Percentiles rank a stretch among this genome's conserved stretches.
phyloP scores from a whole-genome alignment of 2,888 invertebrate species.

The Schizotus pectinicornis region DNA sequence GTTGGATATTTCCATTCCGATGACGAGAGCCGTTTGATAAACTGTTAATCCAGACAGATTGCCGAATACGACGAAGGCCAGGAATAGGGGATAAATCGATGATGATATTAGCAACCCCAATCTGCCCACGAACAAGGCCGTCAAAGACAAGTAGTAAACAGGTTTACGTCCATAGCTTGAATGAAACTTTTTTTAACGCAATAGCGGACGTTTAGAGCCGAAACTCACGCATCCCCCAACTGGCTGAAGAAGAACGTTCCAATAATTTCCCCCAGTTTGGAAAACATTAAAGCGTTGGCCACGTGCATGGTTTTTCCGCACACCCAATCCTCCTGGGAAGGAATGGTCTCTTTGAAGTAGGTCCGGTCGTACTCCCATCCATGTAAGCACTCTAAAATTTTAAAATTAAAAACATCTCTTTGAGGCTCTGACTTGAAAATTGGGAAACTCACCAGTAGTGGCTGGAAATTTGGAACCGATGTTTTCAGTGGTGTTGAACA shows the following conservation, averaged over 20 bases:
- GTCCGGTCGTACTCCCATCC: conserved; percentile 65
- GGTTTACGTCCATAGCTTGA: conserved; percentile 61
- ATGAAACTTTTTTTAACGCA: conserved; percentile 8
- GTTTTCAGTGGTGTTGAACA: conserved; percentile 54
- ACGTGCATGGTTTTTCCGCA: conserved; percentile 63
- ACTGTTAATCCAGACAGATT: conserved; percentile 59
- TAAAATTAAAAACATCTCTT: neutral
- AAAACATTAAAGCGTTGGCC: conserved; percentile 63
- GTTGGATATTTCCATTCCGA: conserved; percentile 63
- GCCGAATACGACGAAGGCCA: conserved; percentile 57
- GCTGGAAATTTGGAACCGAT: neutral
- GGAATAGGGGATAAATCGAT: conserved; percentile 56
- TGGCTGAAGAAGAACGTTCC: conserved; percentile 65
- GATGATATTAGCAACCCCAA: conserved; percentile 55
- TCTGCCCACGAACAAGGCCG: conserved; percentile 58
- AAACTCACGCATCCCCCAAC: conserved; percentile 64
- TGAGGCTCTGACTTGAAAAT: neutral
- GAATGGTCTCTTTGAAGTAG: conserved; percentile 62
- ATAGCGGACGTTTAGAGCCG: no score
- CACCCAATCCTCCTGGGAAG: conserved; percentile 64
- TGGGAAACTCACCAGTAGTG: neutral
- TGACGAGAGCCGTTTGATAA: conserved; percentile 61
- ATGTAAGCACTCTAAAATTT: conserved; percentile 58
- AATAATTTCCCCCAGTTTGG: conserved; percentile 62
- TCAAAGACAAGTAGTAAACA: conserved; percentile 60